Conservation (phyloP, 2,797 vertebrate genomes). For the Sebastes hubbsi region DNA sequence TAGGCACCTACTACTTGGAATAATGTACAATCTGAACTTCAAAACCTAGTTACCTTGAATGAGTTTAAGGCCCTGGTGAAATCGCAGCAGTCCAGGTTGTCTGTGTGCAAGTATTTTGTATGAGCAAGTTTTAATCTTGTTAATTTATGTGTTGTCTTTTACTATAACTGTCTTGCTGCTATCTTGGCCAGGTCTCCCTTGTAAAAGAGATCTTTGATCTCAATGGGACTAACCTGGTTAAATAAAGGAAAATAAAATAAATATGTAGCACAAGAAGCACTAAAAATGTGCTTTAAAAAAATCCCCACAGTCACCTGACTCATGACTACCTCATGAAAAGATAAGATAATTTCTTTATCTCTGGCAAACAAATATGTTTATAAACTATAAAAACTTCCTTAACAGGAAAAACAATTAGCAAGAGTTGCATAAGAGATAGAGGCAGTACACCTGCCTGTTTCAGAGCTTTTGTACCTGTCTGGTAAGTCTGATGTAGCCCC, state of each 20-base stretch:
- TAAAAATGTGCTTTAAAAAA: not conserved
- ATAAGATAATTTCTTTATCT: not conserved
- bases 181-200: too few species aligned
- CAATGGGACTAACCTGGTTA: too few species aligned
- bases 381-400: not conserved
- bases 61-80: too few species aligned
- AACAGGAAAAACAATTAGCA: not conserved
- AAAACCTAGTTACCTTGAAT: too few species aligned
- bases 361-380: not conserved
- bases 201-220: too few species aligned
- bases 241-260: too few species aligned
- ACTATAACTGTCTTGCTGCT: too few species aligned
- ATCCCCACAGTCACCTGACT: not conserved
- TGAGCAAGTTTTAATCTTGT: too few species aligned
- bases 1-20: too few species aligned
- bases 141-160: too few species aligned
- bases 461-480: not conserved
- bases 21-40: too few species aligned
- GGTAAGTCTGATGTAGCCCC: not conserved
- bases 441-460: not conserved
- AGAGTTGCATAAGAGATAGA: rapidly evolving
- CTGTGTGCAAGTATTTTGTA: rapidly evolving
- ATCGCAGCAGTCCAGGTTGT: too few species aligned
- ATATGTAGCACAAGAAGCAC: not conserved
- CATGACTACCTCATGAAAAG: not conserved